Evolutionary conservation across 2,113 vertebrate species (phyloP).

Genomic region (Grantiella picta): DNA sequence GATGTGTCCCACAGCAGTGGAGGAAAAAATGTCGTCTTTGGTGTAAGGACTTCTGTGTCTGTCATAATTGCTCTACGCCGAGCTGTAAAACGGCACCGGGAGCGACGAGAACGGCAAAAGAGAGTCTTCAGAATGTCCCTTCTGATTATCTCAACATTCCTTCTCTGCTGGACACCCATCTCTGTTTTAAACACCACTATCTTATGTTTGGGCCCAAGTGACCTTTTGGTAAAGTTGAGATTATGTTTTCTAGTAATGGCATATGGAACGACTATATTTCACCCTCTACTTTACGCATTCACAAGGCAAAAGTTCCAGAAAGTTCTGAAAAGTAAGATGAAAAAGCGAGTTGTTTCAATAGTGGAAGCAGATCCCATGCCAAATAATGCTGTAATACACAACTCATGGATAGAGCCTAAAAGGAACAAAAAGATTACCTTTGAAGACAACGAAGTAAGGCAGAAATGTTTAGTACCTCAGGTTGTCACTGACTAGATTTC

Average conservation of each 20-base stretch:
- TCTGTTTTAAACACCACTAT: conserved; percentile 96
- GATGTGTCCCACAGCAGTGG: conserved; percentile 84
- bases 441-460: conserved; percentile 86
- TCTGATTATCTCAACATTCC: conserved; percentile 96
- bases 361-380: conserved; percentile 95
- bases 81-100: conserved; percentile 93
- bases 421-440: conserved; percentile 94
- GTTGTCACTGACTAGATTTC: conserved; percentile 77
- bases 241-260: conserved; percentile 98
- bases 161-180: conserved; percentile 98
- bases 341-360: conserved; percentile 97
- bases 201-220: conserved; percentile 90
- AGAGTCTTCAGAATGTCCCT: conserved; percentile 97
- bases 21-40: conserved; percentile 85
- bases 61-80: conserved; percentile 95
- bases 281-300: conserved; percentile 96
- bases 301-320: conserved; percentile 99
- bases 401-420: conserved; percentile 98
- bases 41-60: conserved; percentile 94
- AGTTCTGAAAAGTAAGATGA: conserved; percentile 98
- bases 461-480: conserved; percentile 92
- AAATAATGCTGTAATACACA: conserved; percentile 95
- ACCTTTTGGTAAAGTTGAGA: conserved; percentile 90
- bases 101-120: conserved; percentile 93
- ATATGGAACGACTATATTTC: conserved; percentile 97